Conservation (phyloP, 2,797 vertebrate genomes). For the Sebastes nivosus region DNA sequence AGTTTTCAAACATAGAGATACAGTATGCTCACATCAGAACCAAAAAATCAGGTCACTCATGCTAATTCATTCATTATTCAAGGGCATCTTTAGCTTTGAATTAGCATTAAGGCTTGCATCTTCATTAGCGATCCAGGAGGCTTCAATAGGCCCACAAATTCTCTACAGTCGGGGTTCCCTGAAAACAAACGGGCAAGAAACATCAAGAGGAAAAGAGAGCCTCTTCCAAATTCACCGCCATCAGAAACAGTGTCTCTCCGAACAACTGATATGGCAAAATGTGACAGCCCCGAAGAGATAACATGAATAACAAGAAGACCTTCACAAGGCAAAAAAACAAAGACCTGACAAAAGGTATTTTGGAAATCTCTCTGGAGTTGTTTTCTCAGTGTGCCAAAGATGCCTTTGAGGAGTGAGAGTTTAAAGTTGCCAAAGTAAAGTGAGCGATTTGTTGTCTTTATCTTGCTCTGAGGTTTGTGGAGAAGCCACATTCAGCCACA, state of each 20-base stretch:
- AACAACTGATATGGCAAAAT: slow-evolving; percentile 63
- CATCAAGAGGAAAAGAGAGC: slow-evolving; percentile 15
- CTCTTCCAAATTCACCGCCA: slow-evolving; percentile 35
- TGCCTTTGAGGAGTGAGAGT: slow-evolving; percentile 54
- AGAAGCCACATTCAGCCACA: slow-evolving; percentile 41
- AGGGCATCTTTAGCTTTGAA: slow-evolving; percentile 65
- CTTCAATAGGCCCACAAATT: slow-evolving; percentile 14
- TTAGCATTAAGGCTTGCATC: slow-evolving; percentile 65
- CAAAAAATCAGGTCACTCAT: slow-evolving; percentile 56
- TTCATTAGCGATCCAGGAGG: slow-evolving; percentile 55
- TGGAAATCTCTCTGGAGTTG: slow-evolving; percentile 43
- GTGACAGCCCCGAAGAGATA: slow-evolving; percentile 50
- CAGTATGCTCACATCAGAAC: slow-evolving; percentile 24
- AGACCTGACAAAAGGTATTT: slow-evolving; percentile 51
- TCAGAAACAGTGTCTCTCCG: slow-evolving; percentile 37
- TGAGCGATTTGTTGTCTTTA: slow-evolving; percentile 63
- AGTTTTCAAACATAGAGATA: slow-evolving; percentile 3
- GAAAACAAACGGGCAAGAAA: slow-evolving; percentile 29
- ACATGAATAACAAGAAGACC: slow-evolving; percentile 57
- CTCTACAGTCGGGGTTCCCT: slow-evolving; percentile 4
- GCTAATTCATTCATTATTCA: slow-evolving; percentile 70
- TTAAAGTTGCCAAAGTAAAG: slow-evolving; percentile 70
- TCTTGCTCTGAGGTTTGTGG: slow-evolving; percentile 44
- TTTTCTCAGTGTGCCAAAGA: slow-evolving; percentile 33
- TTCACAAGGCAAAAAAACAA: slow-evolving; percentile 54